Conservation (phyloP, 2,888 invertebrate species). For the Tinea pellionella region DNA sequence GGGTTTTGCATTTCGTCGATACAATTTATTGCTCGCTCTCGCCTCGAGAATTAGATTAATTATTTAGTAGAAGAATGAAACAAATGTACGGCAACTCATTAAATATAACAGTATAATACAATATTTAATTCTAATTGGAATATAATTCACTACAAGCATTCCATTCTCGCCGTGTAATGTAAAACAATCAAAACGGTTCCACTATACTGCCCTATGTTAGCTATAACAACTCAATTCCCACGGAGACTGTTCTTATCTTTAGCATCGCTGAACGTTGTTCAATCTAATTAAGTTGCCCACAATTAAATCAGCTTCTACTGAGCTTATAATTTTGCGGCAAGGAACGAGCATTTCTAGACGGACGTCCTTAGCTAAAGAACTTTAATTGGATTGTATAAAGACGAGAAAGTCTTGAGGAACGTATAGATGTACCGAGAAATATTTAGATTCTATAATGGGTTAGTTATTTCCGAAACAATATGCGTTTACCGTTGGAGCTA, state of each 20-base stretch:
- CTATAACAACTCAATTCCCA: constrained; percentile 15
- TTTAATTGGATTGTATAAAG: constrained; percentile 34
- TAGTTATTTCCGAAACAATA: constrained; percentile 3
- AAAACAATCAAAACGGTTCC: not conserved
- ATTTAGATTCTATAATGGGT: not conserved
- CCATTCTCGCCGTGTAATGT: not conserved
- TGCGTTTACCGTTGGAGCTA: not conserved
- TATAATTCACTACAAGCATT: no score
- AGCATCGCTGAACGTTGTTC: constrained; percentile 23
- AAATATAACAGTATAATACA: not conserved
- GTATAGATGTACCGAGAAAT: not conserved
- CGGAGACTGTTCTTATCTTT: constrained; percentile 13
- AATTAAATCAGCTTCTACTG: constrained; percentile 31
- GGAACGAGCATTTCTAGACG: constrained; percentile 11
- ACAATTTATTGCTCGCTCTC: constrained; percentile 12
- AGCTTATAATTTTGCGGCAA: constrained; percentile 16
- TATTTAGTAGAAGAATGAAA: not conserved
- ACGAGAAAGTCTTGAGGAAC: constrained; percentile 16
- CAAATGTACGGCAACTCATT: not conserved
- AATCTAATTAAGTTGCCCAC: constrained; percentile 45
- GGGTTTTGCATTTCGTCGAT: constrained; percentile 11
- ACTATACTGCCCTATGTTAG: not conserved
- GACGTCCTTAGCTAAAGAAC: constrained; percentile 16
- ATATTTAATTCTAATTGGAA: no score
- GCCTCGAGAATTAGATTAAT: not conserved